These are phyloP conservation scores for Sebastes fasciatus DNA, from an alignment of 2,113 vertebrate genomes.

Conservation along the genomic window DNA sequence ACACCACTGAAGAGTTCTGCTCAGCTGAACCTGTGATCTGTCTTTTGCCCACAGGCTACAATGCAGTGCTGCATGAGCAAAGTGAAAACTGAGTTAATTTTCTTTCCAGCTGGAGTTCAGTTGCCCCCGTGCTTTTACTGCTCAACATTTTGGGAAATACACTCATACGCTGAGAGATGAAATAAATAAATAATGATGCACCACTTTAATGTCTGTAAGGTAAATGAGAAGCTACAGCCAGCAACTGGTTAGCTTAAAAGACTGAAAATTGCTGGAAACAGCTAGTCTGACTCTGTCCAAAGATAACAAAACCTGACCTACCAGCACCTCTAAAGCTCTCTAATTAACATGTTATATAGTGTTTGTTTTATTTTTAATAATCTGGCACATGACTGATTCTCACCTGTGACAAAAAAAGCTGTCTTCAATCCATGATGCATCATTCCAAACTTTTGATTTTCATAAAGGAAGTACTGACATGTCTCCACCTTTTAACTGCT, in stretches of 20 bases:
- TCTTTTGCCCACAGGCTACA: neutral
- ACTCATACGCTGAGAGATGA: neutral
- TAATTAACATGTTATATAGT: neutral
- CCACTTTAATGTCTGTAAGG: neutral
- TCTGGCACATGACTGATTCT: neutral
- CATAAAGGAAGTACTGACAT: neutral
- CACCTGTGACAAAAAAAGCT: too few species aligned
- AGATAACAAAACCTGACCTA: too few species aligned
- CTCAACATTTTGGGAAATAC: neutral
- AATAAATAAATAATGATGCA: neutral
- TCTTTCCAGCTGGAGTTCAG: slow-evolving; percentile 6
- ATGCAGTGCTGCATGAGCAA: neutral
- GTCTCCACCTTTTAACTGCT: neutral
- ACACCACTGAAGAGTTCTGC: neutral
- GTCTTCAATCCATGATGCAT: neutral
- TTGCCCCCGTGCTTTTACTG: neutral
- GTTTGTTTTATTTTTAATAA: neutral
- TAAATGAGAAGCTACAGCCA: neutral
- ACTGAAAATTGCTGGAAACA: neutral
- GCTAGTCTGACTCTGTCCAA: neutral
- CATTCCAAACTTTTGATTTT: slow-evolving; percentile 1
- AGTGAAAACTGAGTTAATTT: neutral
- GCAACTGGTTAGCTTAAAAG: neutral
- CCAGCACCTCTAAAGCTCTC: neutral
- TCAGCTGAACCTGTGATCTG: neutral